A percentile compares a stretch with the other conserved stretches of the same genome.
Conservation (phyloP, 2,888 invertebrate genomes). For the Drosophila falleni region DNA sequence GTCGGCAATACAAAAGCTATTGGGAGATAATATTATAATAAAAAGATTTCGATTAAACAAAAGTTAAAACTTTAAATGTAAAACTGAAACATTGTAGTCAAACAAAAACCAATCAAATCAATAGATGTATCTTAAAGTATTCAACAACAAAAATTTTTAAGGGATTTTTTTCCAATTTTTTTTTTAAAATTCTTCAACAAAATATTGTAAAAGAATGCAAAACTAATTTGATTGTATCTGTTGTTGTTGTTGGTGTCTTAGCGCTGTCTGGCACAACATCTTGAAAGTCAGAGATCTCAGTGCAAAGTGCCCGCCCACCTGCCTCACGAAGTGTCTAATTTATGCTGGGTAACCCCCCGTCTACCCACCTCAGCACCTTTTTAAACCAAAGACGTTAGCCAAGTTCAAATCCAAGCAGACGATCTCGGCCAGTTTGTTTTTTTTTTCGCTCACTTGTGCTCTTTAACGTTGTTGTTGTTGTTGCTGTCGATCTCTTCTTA, state of each 20-base stretch:
- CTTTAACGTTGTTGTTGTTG: slow-evolving; percentile 20
- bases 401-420: slow-evolving; percentile 43
- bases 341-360: slow-evolving; percentile 37
- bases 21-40: neutral
- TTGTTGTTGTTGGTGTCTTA: slow-evolving; percentile 14
- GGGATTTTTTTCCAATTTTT: no score
- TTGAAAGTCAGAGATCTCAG: slow-evolving; percentile 22
- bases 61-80: neutral
- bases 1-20: neutral
- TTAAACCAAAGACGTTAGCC: slow-evolving; percentile 18
- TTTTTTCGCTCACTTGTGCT: slow-evolving; percentile 25
- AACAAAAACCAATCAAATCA: neutral
- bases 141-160: slow-evolving; percentile 8
- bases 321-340: slow-evolving; percentile 48
- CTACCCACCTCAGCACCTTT: neutral
- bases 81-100: slow-evolving; percentile 15
- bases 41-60: neutral
- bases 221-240: slow-evolving; percentile 14
- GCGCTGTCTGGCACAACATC: slow-evolving; percentile 36
- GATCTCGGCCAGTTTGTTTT: slow-evolving; percentile 41
- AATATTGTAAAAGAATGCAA: slow-evolving; percentile 46
- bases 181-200: neutral
- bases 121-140: neutral
- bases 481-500: slow-evolving; percentile 35
- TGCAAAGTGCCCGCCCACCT: slow-evolving; percentile 52